Evolutionary conservation across 1,140 invertebrate species (phyloP), one percentile per base, ranked within the genome.

Genomic region (Aphelinus atriplicis): DNA sequence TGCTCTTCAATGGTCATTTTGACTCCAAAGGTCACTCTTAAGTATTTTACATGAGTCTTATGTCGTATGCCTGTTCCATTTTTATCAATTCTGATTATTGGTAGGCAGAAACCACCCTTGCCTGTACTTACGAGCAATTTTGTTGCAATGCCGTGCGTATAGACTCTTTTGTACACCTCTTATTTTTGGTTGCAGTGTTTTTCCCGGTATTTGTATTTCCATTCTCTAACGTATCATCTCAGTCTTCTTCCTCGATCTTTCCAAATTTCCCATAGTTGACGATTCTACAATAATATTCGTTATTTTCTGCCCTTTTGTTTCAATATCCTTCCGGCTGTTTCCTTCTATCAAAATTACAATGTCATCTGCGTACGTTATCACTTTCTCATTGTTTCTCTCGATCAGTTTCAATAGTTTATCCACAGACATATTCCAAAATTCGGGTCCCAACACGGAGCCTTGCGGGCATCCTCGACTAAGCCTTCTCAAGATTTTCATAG

Each of bases 391-490:
- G 3, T 10, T 26, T 7, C n/a, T 26, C n/a, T 45, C 26, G 5
- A 63, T 3, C 45, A 45, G 4, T 6, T 26, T 42, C 3, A 42
- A 26, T 7, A 65, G 71, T 7, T 43, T 71, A 55, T 81, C 78
- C 79, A 80, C 75, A 6, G 62, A 56, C 1, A 80, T 42, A 7
- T 79, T 57, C 76, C 79, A 81, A n/a, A 79, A 63, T 1, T 57
- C 60, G 0, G 80, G 79, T 1, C 79, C 79, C 6, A 81, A 65
- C 9, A 78, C 72, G 1, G 74, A 78, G 1, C 80, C 80, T 63
- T 82, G 78, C 7, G 78, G 79, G 51, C 81, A 81, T 7, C 81
- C 81, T 61, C 65, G 75, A 4, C 66, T 50, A 7, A 73, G 72
- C 2, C 51, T 7, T 47, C 46, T 60, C 0, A 60, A 73, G 10